Percentiles rank a stretch among this genome's conserved stretches.
These are phyloP conservation scores for Drosophila paramelanica DNA, from an alignment of 2,888 invertebrate genomes.

Conservation along the genomic window DNA sequence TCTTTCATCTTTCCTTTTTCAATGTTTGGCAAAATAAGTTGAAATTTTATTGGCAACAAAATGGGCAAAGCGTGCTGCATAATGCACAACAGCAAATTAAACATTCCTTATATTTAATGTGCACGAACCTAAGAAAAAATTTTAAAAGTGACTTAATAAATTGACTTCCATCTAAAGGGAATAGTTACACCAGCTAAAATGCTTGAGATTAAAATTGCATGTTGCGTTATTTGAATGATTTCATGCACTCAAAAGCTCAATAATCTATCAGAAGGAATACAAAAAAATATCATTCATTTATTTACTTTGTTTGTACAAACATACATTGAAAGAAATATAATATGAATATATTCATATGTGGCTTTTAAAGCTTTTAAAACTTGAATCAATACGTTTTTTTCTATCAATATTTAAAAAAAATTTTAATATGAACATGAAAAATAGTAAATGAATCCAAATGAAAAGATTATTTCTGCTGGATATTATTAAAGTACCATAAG, in stretches of 20 bases:
- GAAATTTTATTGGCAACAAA: conserved; percentile 70
- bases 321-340: background rate
- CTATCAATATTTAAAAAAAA: too few relatives aligned
- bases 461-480: too few relatives aligned
- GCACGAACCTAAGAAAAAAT: background rate
- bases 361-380: too few relatives aligned
- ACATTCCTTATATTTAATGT: conserved; percentile 29
- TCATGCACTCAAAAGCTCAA: too few relatives aligned
- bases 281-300: too few relatives aligned
- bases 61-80: conserved; percentile 40
- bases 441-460: too few relatives aligned
- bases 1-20: conserved; percentile 6
- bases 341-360: background rate
- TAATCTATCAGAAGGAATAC: too few relatives aligned
- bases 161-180: background rate
- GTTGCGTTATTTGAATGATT: background rate
- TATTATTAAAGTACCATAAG: background rate
- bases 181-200: background rate
- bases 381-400: too few relatives aligned
- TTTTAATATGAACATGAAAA: too few relatives aligned
- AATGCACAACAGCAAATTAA: conserved; percentile 41
- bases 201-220: background rate
- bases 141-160: background rate
- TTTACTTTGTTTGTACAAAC: background rate
- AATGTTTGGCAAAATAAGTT: conserved; percentile 26